These are phyloP conservation scores for Trematomus loennbergii DNA, from an alignment of 2,113 vertebrate species.

Conservation along the genomic window DNA sequence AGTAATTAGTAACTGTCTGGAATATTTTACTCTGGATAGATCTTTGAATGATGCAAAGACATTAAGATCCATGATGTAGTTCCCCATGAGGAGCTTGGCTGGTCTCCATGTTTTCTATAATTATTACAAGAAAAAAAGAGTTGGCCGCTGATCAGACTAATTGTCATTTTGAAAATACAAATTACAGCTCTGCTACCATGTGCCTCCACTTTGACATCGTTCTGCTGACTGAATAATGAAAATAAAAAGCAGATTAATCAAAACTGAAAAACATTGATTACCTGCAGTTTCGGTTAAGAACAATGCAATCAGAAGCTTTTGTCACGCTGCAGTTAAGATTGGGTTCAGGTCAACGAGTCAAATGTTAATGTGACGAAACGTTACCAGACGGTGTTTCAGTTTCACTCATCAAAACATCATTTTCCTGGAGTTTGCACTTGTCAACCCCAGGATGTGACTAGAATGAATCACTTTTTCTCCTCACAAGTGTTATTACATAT, in stretches of 20 bases:
- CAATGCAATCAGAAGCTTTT: conserved; percentile 2
- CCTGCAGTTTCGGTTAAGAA: not conserved
- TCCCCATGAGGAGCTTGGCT: not conserved
- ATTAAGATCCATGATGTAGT: not conserved
- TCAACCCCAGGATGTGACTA: not conserved
- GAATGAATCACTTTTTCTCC: not conserved
- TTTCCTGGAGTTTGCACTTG: not conserved
- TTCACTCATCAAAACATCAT: conserved; percentile 3
- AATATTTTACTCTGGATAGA: not conserved
- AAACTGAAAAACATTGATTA: not conserved
- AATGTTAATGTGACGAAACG: conserved; percentile 9
- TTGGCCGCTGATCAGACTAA: not conserved
- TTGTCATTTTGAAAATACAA: not conserved
- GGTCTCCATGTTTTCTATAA: not conserved
- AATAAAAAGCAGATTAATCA: not conserved
- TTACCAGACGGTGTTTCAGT: not conserved
- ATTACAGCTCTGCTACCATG: not conserved
- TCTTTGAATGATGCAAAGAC: not conserved
- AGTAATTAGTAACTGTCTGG: not conserved
- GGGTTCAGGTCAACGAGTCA: not conserved
- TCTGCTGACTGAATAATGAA: not conserved
- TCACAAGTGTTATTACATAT: not conserved
- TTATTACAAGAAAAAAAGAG: not conserved
- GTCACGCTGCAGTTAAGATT: not conserved
- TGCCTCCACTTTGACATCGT: not conserved